phyloP scores from a whole-genome alignment of 2,797 vertebrate genomes.

The Macrochelys suwanniensis region DNA sequence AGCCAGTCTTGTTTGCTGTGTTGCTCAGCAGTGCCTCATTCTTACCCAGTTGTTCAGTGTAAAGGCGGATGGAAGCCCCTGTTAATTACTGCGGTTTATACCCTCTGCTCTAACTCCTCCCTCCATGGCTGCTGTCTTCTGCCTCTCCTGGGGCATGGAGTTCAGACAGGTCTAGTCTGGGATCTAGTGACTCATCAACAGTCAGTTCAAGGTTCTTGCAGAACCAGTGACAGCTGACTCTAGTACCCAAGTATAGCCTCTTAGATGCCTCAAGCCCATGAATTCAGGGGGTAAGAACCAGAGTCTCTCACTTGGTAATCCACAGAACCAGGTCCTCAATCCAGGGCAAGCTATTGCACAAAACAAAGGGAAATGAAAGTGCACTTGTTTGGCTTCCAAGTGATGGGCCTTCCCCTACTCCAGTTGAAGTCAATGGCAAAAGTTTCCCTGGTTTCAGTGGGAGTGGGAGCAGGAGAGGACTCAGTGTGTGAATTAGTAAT shows the following conservation, averaged over 20 bases:
- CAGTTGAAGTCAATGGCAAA: not conserved
- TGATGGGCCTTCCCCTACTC: not conserved
- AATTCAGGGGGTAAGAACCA: not conserved
- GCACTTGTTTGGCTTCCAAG: not conserved
- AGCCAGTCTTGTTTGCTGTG: not conserved
- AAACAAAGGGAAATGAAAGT: not conserved
- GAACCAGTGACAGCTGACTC: not conserved
- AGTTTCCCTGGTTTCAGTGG: not conserved
- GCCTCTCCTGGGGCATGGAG: not conserved
- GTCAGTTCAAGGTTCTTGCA: not conserved
- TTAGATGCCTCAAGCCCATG: not conserved
- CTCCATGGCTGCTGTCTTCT: not conserved
- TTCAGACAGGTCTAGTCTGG: not conserved
- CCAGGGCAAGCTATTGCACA: not conserved
- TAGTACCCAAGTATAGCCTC: not conserved
- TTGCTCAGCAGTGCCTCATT: not conserved
- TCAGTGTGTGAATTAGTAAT: not conserved
- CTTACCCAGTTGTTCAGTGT: not conserved
- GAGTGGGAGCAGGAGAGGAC: not conserved
- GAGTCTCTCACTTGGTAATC: not conserved
- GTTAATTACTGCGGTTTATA: not conserved
- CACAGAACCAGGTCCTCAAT: not conserved
- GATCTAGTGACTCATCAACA: not conserved
- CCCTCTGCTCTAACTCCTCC: not conserved
- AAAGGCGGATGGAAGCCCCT: not conserved